Conservation (phyloP, 2,113 vertebrate species). For the Edolisoma coerulescens region DNA sequence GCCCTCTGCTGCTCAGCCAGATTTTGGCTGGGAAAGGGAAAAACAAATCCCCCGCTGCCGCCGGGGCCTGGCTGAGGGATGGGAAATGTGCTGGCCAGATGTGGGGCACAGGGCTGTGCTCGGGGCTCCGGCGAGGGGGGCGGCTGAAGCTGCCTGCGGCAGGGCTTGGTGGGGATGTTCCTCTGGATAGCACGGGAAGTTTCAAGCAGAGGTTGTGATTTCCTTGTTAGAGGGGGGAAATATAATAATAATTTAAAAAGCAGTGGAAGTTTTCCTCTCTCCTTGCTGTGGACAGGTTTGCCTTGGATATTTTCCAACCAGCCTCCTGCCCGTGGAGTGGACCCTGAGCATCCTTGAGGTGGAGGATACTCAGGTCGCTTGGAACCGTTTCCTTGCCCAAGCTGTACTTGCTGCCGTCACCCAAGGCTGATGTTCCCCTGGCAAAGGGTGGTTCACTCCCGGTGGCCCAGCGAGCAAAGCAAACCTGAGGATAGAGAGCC, state of each 20-base stretch:
- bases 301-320: neutral
- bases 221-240: neutral
- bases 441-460: neutral
- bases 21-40: constrained; percentile 23
- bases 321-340: neutral
- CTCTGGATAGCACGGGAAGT: neutral
- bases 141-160: rapidly evolving
- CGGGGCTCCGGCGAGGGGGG: neutral
- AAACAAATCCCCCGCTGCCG: neutral
- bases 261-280: neutral
- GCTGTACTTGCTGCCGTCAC: neutral
- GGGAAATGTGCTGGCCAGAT: constrained; percentile 4
- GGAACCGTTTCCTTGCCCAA: neutral
- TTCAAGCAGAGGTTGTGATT: neutral
- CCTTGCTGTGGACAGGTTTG: neutral
- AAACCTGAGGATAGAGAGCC: neutral
- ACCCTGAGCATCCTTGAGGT: neutral
- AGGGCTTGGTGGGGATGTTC: neutral
- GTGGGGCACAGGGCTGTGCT: neutral
- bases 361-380: neutral
- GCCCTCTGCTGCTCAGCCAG: neutral
- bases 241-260: rapidly evolving
- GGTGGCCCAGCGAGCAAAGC: neutral
- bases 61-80: neutral
- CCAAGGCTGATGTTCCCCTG: neutral